Base-by-base conservation (phyloP, 2,113 vertebrate genomes). In the Microtus richardsoni region DNA sequence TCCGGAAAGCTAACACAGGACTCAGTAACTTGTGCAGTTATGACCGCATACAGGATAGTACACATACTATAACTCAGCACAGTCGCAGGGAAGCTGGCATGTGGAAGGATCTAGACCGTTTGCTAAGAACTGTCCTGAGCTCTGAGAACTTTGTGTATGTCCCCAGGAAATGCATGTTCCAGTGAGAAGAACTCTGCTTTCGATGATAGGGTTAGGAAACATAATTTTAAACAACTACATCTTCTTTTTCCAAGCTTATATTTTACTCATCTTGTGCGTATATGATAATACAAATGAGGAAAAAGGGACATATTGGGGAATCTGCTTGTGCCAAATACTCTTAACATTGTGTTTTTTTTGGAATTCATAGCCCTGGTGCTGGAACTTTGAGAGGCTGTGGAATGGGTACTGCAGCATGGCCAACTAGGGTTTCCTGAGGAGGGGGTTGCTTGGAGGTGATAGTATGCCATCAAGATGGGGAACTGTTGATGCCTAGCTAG, bases 391-490 rank as follows among this genome's bases (percentile, higher is more conserved):
- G 41, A 58, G 13, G 2, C 19, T 36, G 14, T 39, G 44, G 58
- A 19, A 8, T 19, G 3, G 33, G 19, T 2, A 4, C n/a, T 11
- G 7, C 36, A 17, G 33, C n/a, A 0, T 26, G 39, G 33, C 21
- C 22, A 17, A 30, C 73, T 19, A 4, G 10, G 28, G 44, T 49
- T 89, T 89, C 36, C 88, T 22, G 64, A 9, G 13, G n/a, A 5
- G 7, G 28, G 75, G 28, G 28, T 71, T 93, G 33, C 87, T 64
- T 33, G 39, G 41, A 60, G 24, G 26, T 41, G 0, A 0, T 11
- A 28, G 39, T 28, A 13, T 26, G 58, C 0, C 22, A 41, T 22
- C n/a, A 17, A 1, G 11, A 24, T 36, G 52, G 33, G 13, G 22
- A 49, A n/a, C 22, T 47, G 0, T n/a, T 16, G 82, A 11, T 70